These are phyloP conservation scores for Acrocyrtus sp. DNA, from an alignment of 2,888 invertebrate species.

Conservation along the genomic window DNA sequence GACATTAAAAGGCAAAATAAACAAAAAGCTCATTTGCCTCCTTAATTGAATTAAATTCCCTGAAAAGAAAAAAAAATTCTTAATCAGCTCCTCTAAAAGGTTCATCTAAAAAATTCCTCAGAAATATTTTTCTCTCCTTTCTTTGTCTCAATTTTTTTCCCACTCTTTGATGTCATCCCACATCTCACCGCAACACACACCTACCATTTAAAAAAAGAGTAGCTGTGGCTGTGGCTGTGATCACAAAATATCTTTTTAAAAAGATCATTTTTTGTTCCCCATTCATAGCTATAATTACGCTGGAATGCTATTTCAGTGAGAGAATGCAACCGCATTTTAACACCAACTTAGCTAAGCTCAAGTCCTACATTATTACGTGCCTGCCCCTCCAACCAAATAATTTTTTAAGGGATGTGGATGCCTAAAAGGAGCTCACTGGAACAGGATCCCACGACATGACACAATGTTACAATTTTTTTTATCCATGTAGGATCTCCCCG, in stretches of 20 bases:
- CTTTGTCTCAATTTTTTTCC: not conserved
- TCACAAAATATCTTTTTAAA: too few species aligned
- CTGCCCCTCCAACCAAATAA: not conserved
- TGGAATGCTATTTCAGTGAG: constrained; percentile 38
- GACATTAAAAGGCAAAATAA: too few species aligned
- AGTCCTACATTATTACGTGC: constrained; percentile 2
- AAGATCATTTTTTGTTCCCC: not conserved
- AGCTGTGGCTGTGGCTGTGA: constrained; percentile 5
- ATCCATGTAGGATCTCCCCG: not conserved
- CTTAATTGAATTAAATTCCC: constrained; percentile 12
- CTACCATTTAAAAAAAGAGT: constrained; percentile 6
- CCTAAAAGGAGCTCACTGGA: not conserved
- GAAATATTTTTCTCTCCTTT: constrained; percentile 11
- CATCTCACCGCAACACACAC: not conserved
- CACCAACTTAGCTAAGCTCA: constrained; percentile 13
- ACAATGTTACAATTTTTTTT: not conserved
- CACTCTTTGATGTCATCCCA: not conserved
- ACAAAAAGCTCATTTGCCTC: constrained; percentile 14
- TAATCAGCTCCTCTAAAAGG: too few species aligned
- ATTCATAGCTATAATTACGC: constrained; percentile 10
- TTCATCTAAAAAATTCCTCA: too few species aligned
- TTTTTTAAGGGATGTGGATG: not conserved
- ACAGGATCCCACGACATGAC: not conserved
- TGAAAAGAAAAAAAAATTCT: too few species aligned
- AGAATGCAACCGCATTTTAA: too few species aligned